Conservation (phyloP, 2,797 vertebrate species). For the Aselliscus stoliczkanus region DNA sequence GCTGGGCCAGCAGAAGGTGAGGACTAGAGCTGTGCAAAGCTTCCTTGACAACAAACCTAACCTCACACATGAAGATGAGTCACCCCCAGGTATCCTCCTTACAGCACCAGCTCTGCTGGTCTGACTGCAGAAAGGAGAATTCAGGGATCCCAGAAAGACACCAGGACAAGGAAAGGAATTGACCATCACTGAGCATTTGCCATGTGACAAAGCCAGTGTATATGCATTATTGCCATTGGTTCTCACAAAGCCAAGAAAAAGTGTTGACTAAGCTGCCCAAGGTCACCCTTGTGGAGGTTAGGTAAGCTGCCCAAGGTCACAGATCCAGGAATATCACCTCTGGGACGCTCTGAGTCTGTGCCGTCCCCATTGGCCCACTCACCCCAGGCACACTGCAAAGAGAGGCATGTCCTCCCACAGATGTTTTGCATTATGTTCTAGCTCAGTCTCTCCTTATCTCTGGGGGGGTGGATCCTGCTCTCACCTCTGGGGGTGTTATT, state of each 20-base stretch:
- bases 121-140: not conserved
- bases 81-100: not conserved
- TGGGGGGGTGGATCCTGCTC: not conserved
- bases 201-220: not conserved
- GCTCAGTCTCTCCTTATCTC: slow-evolving; percentile 14
- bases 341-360: not conserved
- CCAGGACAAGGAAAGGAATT: not conserved
- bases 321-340: not conserved
- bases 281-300: not conserved
- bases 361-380: not conserved
- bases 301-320: not conserved
- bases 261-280: not conserved
- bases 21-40: not conserved
- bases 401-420: not conserved
- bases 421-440: not conserved
- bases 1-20: not conserved
- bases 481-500: not conserved
- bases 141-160: not conserved
- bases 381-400: not conserved
- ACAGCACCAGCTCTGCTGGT: not conserved
- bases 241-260: not conserved
- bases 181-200: not conserved
- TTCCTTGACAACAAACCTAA: slow-evolving; percentile 18
- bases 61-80: not conserved
- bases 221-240: not conserved